A percentile compares a stretch with the other conserved stretches of the same genome.
Conservation (phyloP, 2,797 vertebrate genomes). For the Sebastes umbrosus region DNA sequence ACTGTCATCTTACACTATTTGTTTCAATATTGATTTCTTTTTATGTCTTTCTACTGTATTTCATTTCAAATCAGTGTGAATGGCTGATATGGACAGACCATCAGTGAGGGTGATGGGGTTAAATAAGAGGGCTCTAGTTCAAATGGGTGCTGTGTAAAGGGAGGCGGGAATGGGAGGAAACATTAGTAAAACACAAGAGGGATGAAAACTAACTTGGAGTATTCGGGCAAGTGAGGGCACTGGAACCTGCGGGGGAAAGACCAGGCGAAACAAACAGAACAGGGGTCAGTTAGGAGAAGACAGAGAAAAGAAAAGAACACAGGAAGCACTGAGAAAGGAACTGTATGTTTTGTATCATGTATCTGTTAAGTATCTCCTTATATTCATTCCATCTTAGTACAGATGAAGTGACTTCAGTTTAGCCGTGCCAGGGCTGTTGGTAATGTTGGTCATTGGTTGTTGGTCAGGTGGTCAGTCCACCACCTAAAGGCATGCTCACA, state of each 20-base stretch:
- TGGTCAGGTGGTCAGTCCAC: background rate
- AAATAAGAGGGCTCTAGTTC: background rate
- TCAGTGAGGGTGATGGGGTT: background rate
- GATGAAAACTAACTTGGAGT: constrained; percentile 89
- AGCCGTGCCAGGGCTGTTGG: background rate
- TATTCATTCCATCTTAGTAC: background rate
- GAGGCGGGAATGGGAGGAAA: constrained; percentile 12
- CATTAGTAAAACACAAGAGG: constrained; percentile 68
- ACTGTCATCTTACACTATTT: background rate
- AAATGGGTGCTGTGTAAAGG: background rate
- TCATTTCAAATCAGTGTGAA: background rate
- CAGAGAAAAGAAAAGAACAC: constrained; percentile 3
- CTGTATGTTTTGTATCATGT: background rate
- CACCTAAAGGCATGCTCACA: background rate
- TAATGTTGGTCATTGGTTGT: background rate
- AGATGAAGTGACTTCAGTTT: background rate
- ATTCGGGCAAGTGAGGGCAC: constrained; percentile 87
- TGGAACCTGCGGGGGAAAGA: constrained; percentile 90
- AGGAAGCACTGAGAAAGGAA: background rate
- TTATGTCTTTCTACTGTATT: background rate
- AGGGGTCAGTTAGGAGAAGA: constrained; percentile 41
- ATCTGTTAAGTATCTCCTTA: background rate
- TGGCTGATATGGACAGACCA: background rate
- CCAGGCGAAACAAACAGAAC: constrained; percentile 66
- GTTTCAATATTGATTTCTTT: background rate